phyloP scores from a whole-genome alignment of 2,888 invertebrate species.

The Tenodera sinensis region DNA sequence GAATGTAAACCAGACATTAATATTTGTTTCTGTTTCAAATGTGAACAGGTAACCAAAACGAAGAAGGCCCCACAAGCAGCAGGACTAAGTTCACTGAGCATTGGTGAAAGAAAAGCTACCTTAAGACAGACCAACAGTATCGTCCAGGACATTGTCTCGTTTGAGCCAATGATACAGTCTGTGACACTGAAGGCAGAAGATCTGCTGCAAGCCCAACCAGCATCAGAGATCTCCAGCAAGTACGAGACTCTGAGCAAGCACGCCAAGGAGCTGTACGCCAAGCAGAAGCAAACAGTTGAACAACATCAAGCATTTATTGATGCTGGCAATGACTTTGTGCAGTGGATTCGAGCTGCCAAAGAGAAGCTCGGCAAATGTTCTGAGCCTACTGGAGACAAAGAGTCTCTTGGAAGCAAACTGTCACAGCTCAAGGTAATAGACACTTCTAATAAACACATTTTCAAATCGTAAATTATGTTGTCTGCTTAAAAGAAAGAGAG shows the following conservation, averaged over 20 bases:
- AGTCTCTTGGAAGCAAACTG: conserved; percentile 79
- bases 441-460: background rate
- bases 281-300: conserved; percentile 85
- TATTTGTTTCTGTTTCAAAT: background rate
- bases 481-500: too few relatives aligned
- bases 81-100: conserved; percentile 72
- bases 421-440: conserved; percentile 64
- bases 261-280: conserved; percentile 84
- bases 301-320: conserved; percentile 90
- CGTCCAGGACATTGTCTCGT: conserved; percentile 93
- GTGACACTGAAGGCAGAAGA: conserved; percentile 91
- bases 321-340: conserved; percentile 84
- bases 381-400: conserved; percentile 88
- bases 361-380: conserved; percentile 89
- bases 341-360: conserved; percentile 88
- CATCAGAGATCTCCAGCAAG: conserved; percentile 86
- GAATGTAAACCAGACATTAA: background rate
- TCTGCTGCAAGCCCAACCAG: conserved; percentile 84
- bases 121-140: conserved; percentile 89
- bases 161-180: conserved; percentile 96
- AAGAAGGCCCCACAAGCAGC: conserved; percentile 66
- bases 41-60: conserved; percentile 58
- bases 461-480: background rate
- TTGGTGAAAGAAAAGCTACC: conserved; percentile 84
- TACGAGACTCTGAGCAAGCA: conserved; percentile 87